Conservation (phyloP, 2,888 invertebrate species). For the Pterostichus niger region DNA sequence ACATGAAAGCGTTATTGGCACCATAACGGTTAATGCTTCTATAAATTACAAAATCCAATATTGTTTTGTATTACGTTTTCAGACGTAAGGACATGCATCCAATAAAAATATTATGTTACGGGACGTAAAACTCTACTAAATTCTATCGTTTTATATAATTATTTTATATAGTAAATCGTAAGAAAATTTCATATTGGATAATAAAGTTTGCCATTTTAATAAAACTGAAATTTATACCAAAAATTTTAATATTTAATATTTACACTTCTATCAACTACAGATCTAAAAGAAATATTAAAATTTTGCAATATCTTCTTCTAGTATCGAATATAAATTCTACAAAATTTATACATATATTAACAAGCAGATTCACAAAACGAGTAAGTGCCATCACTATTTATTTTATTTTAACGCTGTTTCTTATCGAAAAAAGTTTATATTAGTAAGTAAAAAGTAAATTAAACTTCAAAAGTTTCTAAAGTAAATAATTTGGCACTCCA, state of each 20-base stretch:
- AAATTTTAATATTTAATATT: slow-evolving; percentile 1
- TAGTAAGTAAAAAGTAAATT: too few species aligned
- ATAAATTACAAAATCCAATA: slow-evolving; percentile 59
- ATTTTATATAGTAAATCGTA: slow-evolving; percentile 12
- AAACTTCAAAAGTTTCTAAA: too few species aligned
- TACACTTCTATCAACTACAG: not conserved
- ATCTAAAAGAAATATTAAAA: not conserved
- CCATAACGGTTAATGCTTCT: slow-evolving; percentile 49
- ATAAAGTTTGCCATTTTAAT: not conserved
- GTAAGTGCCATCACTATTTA: too few species aligned
- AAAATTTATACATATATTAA: too few species aligned
- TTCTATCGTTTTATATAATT: slow-evolving; percentile 25
- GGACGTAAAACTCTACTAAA: slow-evolving; percentile 24
- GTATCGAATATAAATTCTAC: too few species aligned
- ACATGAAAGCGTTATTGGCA: slow-evolving; percentile 44
- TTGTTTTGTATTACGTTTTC: slow-evolving; percentile 39
- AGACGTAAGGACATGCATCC: slow-evolving; percentile 16
- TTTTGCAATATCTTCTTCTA: not conserved
- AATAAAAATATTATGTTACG: slow-evolving; percentile 45
- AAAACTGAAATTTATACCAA: slow-evolving; percentile 4
- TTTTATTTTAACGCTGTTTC: too few species aligned
- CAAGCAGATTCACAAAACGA: too few species aligned
- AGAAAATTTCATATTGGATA: slow-evolving; percentile 6
- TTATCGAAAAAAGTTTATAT: too few species aligned
- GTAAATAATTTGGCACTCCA: too few species aligned